A percentile compares a stretch with the other conserved stretches of the same genome.
Conservation (phyloP, 2,113 vertebrate species). For the Mormoops blainvillei region DNA sequence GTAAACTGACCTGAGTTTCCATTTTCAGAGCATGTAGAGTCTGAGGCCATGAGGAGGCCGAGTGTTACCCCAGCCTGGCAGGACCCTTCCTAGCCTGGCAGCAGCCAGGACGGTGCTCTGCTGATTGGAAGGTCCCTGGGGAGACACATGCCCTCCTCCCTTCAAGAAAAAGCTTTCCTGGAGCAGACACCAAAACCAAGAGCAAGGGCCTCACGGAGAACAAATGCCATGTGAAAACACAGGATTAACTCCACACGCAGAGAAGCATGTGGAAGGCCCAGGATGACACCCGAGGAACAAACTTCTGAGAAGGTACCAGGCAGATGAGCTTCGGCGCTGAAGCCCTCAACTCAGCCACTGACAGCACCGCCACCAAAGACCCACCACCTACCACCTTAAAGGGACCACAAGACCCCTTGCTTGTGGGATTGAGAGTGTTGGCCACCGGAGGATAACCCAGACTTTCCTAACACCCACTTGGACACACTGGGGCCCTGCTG, state of each 20-base stretch:
- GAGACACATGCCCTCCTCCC: not conserved
- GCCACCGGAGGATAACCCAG: not conserved
- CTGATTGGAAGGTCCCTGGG: not conserved
- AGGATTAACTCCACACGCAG: not conserved
- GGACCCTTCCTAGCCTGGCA: not conserved
- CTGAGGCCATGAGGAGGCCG: not conserved
- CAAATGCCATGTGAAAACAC: not conserved
- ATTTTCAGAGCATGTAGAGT: not conserved
- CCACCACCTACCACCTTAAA: not conserved
- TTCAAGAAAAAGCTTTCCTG: not conserved
- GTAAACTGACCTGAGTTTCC: not conserved
- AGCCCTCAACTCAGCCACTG: not conserved
- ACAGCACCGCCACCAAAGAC: not conserved
- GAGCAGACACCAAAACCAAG: not conserved
- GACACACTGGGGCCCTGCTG: not conserved
- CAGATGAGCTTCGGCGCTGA: not conserved
- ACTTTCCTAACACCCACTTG: rapidly evolving
- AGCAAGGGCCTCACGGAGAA: not conserved
- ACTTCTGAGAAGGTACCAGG: not conserved
- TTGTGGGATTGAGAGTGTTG: rapidly evolving
- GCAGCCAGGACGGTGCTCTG: not conserved
- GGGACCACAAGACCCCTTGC: not conserved
- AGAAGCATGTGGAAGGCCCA: rapidly evolving
- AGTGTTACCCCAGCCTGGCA: not conserved
- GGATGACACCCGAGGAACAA: too few species aligned